Evolutionary conservation across 2,888 invertebrate species (phyloP).

Genomic region (Ormyrus labotus): DNA sequence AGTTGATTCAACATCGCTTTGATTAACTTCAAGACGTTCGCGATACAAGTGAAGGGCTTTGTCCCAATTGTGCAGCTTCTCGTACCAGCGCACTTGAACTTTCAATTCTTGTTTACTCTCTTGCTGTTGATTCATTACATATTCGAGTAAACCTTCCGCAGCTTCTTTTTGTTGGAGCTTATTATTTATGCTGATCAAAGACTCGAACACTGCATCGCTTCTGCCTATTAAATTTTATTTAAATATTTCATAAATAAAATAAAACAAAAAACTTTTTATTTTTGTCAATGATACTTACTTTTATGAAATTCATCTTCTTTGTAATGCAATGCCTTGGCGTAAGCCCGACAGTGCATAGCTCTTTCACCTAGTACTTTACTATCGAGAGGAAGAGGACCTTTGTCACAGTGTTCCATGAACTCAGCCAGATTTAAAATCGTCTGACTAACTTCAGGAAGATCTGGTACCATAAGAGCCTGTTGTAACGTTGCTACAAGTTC

Average conservation of each 20-base stretch:
- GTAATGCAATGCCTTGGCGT: slow-evolving; percentile 90
- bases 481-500: slow-evolving; percentile 92
- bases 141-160: slow-evolving; percentile 93
- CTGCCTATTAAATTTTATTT: slow-evolving; percentile 75
- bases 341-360: slow-evolving; percentile 94
- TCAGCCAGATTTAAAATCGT: slow-evolving; percentile 97
- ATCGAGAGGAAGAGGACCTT: slow-evolving; percentile 94
- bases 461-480: slow-evolving; percentile 93
- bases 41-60: slow-evolving; percentile 93
- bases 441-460: slow-evolving; percentile 96
- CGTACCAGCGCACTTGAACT: slow-evolving; percentile 96
- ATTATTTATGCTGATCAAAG: slow-evolving; percentile 97
- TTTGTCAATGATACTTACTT: slow-evolving; percentile 65
- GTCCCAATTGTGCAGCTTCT: slow-evolving; percentile 99
- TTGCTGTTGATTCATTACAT: slow-evolving; percentile 87
- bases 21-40: slow-evolving; percentile 82
- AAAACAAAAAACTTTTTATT: slow-evolving; percentile 71
- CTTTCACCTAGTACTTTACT: slow-evolving; percentile 91
- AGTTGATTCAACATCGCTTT: slow-evolving; percentile 86
- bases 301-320: slow-evolving; percentile 96
- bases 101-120: slow-evolving; percentile 71
- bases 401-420: slow-evolving; percentile 99
- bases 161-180: slow-evolving; percentile 99
- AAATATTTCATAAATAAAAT: neutral
- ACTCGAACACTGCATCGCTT: slow-evolving; percentile 92